Evolutionary conservation across 2,888 invertebrate species (phyloP).

Genomic region (Bellardia bayeri): DNA sequence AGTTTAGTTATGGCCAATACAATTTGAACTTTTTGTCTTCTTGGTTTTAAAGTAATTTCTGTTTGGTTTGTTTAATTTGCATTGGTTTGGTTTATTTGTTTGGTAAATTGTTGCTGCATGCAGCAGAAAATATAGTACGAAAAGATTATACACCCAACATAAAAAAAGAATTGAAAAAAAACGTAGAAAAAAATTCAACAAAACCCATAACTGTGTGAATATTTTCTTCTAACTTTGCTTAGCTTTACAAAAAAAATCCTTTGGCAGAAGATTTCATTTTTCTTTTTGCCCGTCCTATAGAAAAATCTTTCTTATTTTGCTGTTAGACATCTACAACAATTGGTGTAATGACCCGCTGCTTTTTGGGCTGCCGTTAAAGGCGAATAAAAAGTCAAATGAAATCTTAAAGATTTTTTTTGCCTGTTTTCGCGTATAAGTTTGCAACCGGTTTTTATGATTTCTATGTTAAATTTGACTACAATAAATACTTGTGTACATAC

Average conservation of each 20-base stretch:
- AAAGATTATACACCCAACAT: slow-evolving; percentile 62
- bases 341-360: slow-evolving; percentile 81
- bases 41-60: slow-evolving; percentile 50
- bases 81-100: slow-evolving; percentile 67
- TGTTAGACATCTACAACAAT: slow-evolving; percentile 75
- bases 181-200: neutral
- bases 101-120: slow-evolving; percentile 56
- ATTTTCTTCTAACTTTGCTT: slow-evolving; percentile 34
- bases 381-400: slow-evolving; percentile 66
- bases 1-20: slow-evolving; percentile 65
- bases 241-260: slow-evolving; percentile 39
- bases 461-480: slow-evolving; percentile 66
- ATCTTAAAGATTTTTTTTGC: slow-evolving; percentile 44
- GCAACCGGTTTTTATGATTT: slow-evolving; percentile 73
- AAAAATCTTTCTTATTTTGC: slow-evolving; percentile 39
- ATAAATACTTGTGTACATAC: slow-evolving; percentile 64
- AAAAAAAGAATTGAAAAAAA: neutral
- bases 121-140: slow-evolving; percentile 26
- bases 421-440: slow-evolving; percentile 14
- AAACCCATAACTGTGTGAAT: slow-evolving; percentile 70
- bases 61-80: slow-evolving; percentile 59
- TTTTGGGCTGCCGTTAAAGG: slow-evolving; percentile 71
- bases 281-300: slow-evolving; percentile 26
- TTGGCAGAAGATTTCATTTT: slow-evolving; percentile 37
- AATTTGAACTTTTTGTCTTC: slow-evolving; percentile 65